A percentile compares a stretch with the other conserved stretches of the same genome.
Conservation (phyloP, 1,140 invertebrate genomes). For the Apocrypta bakeri region DNA sequence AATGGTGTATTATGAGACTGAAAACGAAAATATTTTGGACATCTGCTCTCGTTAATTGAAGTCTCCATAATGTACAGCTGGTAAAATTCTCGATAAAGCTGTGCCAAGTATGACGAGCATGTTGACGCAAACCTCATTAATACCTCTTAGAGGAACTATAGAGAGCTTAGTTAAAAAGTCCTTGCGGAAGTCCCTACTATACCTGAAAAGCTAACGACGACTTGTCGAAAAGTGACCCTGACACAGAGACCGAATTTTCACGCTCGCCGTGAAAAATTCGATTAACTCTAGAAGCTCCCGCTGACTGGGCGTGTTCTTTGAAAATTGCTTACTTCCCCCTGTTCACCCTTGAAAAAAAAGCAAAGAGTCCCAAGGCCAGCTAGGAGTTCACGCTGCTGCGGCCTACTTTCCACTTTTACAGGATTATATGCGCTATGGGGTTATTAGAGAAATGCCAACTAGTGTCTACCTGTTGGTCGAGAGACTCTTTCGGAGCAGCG, state of each 20-base stretch:
- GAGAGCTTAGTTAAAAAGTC: neutral
- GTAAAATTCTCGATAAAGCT: neutral
- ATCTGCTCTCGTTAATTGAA: neutral
- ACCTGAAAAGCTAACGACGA: slow-evolving; percentile 20
- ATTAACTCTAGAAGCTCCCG: slow-evolving; percentile 6
- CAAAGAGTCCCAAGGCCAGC: slow-evolving; percentile 25
- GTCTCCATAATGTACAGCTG: neutral
- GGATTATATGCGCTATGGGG: neutral
- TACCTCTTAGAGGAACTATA: neutral
- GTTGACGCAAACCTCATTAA: slow-evolving; percentile 23
- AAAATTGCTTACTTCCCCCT: neutral
- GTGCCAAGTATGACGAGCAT: neutral
- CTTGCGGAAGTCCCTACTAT: slow-evolving; percentile 21
- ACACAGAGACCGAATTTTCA: slow-evolving; percentile 49
- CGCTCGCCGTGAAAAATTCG: slow-evolving; percentile 36
- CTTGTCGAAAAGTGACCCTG: slow-evolving; percentile 17
- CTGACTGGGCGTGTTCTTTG: slow-evolving; percentile 10
- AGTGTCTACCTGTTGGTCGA: slow-evolving; percentile 27
- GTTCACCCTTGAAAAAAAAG: slow-evolving; percentile 10
- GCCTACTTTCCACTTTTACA: slow-evolving; percentile 28
- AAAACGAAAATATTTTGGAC: too few species aligned
- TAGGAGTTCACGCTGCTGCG: neutral
- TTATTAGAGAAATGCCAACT: neutral
- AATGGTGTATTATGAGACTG: too few species aligned
- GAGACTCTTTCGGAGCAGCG: neutral